A percentile compares a stretch with the other conserved stretches of the same genome.
Conservation (phyloP, 1,140 invertebrate species). For the Plodia interpunctella region DNA sequence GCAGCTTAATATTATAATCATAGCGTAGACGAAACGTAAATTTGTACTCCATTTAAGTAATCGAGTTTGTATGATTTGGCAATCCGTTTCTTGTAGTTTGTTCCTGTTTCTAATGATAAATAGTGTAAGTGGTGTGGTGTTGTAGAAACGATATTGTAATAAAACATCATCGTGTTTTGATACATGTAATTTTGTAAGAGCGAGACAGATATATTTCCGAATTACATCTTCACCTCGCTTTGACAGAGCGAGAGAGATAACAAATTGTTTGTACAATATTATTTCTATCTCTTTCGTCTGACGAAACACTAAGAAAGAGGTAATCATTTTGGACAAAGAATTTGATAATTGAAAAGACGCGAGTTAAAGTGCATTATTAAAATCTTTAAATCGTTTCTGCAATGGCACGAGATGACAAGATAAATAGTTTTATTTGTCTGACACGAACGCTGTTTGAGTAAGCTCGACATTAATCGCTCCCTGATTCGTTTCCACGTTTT, state of each 20-base stretch:
- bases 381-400: too few relatives aligned
- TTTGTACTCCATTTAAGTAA: slow-evolving; percentile 29
- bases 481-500: slow-evolving; percentile 19
- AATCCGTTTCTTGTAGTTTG: slow-evolving; percentile 43
- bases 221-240: too few relatives aligned
- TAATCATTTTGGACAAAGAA: too few relatives aligned
- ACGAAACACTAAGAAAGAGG: too few relatives aligned
- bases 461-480: slow-evolving; percentile 37
- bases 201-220: not conserved
- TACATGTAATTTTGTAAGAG: not conserved
- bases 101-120: slow-evolving; percentile 52
- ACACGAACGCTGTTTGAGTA: slow-evolving; percentile 21
- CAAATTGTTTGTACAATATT: too few relatives aligned
- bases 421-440: slow-evolving; percentile 5
- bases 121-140: slow-evolving; percentile 29
- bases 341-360: too few relatives aligned
- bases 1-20: slow-evolving; percentile 32
- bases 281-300: too few relatives aligned
- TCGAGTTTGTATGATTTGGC: slow-evolving; percentile 20
- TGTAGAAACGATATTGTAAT: not conserved
- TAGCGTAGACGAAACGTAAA: slow-evolving; percentile 26
- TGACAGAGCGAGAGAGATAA: too few relatives aligned
- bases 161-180: not conserved
- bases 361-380: too few relatives aligned
- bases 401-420: not conserved